These are phyloP conservation scores for Anodontia alba DNA, from an alignment of 2,888 invertebrate genomes.

Conservation along the genomic window DNA sequence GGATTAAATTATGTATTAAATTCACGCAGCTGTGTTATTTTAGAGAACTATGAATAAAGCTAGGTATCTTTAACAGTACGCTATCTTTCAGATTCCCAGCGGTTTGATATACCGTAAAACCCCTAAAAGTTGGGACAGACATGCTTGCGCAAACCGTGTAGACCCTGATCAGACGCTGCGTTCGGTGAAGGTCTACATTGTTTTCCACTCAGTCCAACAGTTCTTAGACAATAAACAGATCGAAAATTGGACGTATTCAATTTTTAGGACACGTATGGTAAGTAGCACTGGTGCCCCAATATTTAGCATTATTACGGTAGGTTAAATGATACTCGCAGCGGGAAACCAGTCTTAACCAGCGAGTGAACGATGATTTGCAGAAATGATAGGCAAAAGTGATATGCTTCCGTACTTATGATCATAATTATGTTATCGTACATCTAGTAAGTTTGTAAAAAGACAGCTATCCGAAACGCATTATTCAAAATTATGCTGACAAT, in stretches of 20 bases:
- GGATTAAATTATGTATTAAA: constrained; percentile 5
- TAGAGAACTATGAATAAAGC: constrained; percentile 12
- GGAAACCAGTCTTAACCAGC: constrained; percentile 27
- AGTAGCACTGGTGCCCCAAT: too few relatives aligned
- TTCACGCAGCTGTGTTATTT: constrained; percentile 10
- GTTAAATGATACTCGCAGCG: constrained; percentile 31
- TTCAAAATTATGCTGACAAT: constrained; percentile 57
- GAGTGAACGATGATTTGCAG: constrained; percentile 36
- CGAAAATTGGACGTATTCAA: too few relatives aligned
- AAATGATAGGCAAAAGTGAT: constrained; percentile 30
- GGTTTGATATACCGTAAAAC: constrained; percentile 18
- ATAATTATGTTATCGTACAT: constrained; percentile 19
- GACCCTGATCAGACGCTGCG: too few relatives aligned
- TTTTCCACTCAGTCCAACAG: too few relatives aligned
- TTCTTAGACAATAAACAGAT: too few relatives aligned
- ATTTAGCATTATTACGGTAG: too few relatives aligned
- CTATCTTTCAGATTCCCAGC: constrained; percentile 7
- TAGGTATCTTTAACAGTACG: not conserved
- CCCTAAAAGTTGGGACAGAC: too few relatives aligned
- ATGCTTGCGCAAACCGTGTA: too few relatives aligned
- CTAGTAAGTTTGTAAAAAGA: constrained; percentile 16
- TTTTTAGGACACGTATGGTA: too few relatives aligned
- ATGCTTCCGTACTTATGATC: constrained; percentile 23
- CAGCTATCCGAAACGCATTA: constrained; percentile 64
- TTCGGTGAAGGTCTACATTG: too few relatives aligned